phyloP scores from a whole-genome alignment of 2,888 invertebrate species.

The Heliconius ethilla region DNA sequence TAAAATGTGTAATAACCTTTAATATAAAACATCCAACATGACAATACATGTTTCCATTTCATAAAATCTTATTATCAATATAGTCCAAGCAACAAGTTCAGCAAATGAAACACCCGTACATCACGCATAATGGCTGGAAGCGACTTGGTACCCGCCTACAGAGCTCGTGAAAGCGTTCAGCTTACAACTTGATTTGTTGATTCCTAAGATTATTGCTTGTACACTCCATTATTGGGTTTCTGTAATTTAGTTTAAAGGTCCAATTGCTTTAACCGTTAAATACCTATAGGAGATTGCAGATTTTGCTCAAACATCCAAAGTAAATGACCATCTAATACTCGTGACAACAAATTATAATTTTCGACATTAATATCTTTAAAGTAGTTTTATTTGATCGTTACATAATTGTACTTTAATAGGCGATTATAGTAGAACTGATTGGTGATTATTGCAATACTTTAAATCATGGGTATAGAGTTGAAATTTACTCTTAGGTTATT shows the following conservation, averaged over 20 bases:
- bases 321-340: constrained; percentile 10
- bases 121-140: constrained; percentile 67
- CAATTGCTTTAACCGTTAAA: constrained; percentile 53
- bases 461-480: no score
- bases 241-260: constrained; percentile 66
- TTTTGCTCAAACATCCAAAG: constrained; percentile 24
- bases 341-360: constrained; percentile 18
- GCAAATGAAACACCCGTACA: constrained; percentile 50
- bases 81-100: constrained; percentile 25
- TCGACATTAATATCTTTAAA: constrained; percentile 13
- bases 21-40: not conserved
- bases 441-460: not conserved
- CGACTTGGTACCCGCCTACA: constrained; percentile 74
- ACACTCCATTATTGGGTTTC: constrained; percentile 66
- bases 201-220: constrained; percentile 74
- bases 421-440: not conserved
- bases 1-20: no score
- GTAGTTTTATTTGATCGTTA: not conserved
- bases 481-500: no score
- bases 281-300: constrained; percentile 43
- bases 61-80: constrained; percentile 16
- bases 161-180: constrained; percentile 73
- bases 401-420: not conserved
- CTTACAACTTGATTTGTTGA: constrained; percentile 79
- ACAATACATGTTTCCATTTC: not conserved